phyloP scores from a whole-genome alignment of 2,888 invertebrate species.

The Drosophila algonquin region DNA sequence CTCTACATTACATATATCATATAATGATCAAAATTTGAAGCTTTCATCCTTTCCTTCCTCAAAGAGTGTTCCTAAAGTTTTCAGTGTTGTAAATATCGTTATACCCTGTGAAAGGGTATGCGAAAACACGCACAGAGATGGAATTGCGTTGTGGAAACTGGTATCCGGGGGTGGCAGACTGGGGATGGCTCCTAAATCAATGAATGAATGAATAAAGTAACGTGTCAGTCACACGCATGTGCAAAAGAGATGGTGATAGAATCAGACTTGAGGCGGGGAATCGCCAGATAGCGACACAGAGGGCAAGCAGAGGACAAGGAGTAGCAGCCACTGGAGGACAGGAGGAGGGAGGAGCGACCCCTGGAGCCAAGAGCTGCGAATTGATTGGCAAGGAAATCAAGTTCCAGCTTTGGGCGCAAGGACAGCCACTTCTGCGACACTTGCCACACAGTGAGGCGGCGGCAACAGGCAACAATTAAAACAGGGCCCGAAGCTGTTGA shows the following conservation, averaged over 20 bases:
- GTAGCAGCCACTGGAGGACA: conserved; percentile 11
- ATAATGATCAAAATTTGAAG: no score
- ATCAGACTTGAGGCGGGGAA: conserved; percentile 58
- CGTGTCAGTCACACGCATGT: conserved; percentile 38
- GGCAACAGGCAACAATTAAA: conserved; percentile 48
- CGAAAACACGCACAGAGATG: conserved; percentile 42
- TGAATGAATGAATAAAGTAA: conserved; percentile 59
- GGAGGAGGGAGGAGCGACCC: conserved; percentile 3
- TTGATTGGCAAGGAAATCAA: conserved; percentile 71
- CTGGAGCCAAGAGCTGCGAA: conserved; percentile 12
- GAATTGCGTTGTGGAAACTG: conserved; percentile 53
- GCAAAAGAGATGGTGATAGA: conserved; percentile 52
- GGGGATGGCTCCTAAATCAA: conserved; percentile 55
- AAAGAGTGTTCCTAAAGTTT: background rate
- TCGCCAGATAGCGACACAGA: conserved; percentile 31
- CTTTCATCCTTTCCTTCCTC: no score
- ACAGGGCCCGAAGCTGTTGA: conserved; percentile 40
- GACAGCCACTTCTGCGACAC: conserved; percentile 43
- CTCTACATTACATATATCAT: no score
- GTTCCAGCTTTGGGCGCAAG: conserved; percentile 64
- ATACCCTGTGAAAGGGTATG: background rate
- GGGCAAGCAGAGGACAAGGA: conserved; percentile 68
- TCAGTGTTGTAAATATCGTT: background rate
- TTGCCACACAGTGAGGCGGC: conserved; percentile 24
- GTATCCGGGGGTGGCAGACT: conserved; percentile 29